Percentiles rank a stretch among this genome's conserved stretches.
These are phyloP conservation scores for Volucella bombylans DNA, from an alignment of 2,888 invertebrate species.

Conservation along the genomic window DNA sequence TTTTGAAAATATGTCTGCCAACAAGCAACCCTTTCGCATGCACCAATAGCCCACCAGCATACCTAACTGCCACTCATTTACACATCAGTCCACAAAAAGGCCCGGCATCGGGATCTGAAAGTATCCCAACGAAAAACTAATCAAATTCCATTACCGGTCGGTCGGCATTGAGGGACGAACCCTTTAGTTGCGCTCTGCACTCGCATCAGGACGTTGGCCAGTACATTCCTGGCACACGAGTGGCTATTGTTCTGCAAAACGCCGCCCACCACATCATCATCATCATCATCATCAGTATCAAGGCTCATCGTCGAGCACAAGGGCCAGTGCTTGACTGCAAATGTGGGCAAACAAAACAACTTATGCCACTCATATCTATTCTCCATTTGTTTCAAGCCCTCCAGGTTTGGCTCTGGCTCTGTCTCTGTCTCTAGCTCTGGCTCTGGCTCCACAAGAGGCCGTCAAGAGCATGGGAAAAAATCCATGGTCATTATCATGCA, in stretches of 20 bases:
- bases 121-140: constrained; percentile 58
- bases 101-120: neutral
- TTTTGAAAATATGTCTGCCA: constrained; percentile 71
- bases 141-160: constrained; percentile 66
- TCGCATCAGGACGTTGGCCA: neutral
- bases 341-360: constrained; percentile 61
- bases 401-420: too few relatives aligned
- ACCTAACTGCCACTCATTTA: constrained; percentile 42
- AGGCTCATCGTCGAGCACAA: neutral
- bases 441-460: neutral
- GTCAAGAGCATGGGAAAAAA: constrained; percentile 14
- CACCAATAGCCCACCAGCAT: neutral
- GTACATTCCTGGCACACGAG: constrained; percentile 26
- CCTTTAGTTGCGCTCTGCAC: constrained; percentile 2
- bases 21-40: constrained; percentile 24
- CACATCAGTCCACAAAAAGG: constrained; percentile 8
- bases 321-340: constrained; percentile 10
- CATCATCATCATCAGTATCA: constrained; percentile 12
- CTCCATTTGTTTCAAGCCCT: constrained; percentile 40
- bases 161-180: constrained; percentile 5
- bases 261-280: constrained; percentile 7
- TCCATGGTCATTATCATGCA: constrained; percentile 46
- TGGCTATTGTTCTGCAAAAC: constrained; percentile 27
- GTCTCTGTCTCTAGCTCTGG: too few relatives aligned
- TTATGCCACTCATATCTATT: constrained; percentile 61